phyloP scores from a whole-genome alignment of 2,797 vertebrate species.

The Selene dorsalis region DNA sequence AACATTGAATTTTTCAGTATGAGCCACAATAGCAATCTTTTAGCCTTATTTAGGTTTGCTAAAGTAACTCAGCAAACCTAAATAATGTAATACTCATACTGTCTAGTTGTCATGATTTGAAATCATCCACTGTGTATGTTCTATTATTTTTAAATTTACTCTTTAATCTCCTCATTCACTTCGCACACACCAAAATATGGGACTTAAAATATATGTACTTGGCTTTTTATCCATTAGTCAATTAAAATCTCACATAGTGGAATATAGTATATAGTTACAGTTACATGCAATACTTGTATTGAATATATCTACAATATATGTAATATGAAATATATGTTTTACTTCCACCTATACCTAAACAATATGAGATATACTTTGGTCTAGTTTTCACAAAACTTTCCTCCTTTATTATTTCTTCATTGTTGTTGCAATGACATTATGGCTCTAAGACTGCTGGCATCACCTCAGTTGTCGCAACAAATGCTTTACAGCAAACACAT shows the following conservation, averaged over 20 bases:
- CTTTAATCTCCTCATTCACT: neutral
- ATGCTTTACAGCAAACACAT: constrained; percentile 8
- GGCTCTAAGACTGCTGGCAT: neutral
- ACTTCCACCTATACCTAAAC: neutral
- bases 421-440: neutral
- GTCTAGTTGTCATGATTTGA: too few relatives aligned
- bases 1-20: too few relatives aligned
- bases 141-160: neutral
- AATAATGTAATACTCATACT: too few relatives aligned
- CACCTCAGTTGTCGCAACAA: neutral
- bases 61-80: too few relatives aligned
- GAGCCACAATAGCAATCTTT: too few relatives aligned
- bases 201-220: neutral
- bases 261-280: neutral
- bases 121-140: neutral
- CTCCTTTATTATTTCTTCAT: neutral
- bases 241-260: neutral
- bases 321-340: neutral
- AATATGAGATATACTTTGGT: neutral
- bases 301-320: neutral
- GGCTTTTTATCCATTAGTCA: neutral
- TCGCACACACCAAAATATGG: neutral
- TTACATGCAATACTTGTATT: neutral
- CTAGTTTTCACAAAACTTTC: neutral
- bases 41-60: too few relatives aligned